Evolutionary conservation across 2,797 vertebrate species (phyloP).

Genomic region (Lithobates sylvaticus): DNA sequence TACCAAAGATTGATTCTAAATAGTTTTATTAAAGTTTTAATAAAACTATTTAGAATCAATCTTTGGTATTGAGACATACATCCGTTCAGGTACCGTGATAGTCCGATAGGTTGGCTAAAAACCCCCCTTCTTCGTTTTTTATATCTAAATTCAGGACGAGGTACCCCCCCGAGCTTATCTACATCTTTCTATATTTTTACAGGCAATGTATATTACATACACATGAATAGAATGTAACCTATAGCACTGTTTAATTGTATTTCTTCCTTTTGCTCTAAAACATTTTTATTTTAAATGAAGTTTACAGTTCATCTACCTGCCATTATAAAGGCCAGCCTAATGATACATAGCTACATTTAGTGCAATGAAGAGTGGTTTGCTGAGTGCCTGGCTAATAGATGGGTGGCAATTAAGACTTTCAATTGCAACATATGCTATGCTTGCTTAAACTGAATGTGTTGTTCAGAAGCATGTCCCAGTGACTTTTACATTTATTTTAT

Average conservation of each 20-base stretch:
- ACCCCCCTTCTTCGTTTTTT: too few species aligned
- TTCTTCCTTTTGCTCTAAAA: conserved; percentile 11
- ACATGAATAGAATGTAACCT: not conserved
- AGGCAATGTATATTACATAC: not conserved
- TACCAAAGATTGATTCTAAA: too few species aligned
- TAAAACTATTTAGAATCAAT: too few species aligned
- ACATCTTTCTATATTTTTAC: too few species aligned
- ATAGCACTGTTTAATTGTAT: not conserved
- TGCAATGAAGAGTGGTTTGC: not conserved
- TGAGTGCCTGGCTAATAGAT: conserved; percentile 19
- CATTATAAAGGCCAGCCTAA: conserved; percentile 33
- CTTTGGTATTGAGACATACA: too few species aligned
- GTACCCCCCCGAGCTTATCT: too few species aligned
- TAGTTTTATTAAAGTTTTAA: too few species aligned
- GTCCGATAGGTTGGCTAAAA: too few species aligned
- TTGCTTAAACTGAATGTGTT: conserved; percentile 20
- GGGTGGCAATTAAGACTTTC: conserved; percentile 29
- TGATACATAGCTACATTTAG: conserved; percentile 24
- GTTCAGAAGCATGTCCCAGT: conserved; percentile 14
- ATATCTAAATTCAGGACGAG: too few species aligned
- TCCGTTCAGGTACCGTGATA: too few species aligned
- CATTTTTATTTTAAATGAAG: conserved; percentile 17
- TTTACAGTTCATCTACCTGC: conserved; percentile 35
- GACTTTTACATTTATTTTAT: conserved; percentile 29
- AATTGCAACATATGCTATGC: not conserved